Base-by-base conservation (phyloP, 2,797 vertebrate genomes). In the Coendou prehensilis region DNA sequence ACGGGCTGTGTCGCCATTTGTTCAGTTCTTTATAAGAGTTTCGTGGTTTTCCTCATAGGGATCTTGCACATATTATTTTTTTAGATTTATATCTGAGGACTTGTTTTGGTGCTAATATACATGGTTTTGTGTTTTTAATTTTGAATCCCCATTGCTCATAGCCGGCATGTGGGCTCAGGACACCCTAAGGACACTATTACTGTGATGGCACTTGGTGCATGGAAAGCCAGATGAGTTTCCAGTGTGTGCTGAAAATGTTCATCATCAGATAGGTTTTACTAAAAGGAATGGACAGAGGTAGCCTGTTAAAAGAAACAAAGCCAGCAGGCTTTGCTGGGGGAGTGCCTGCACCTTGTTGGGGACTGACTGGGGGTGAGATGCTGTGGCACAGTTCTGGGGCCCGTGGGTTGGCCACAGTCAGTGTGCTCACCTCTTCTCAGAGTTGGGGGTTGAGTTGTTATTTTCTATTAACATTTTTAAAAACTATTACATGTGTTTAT, bases 321-420 rank as follows among this genome's bases (percentile, higher is more conserved):
- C 5, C 28, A 9, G 10, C 10, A 5, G 47, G 11, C 23, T 28
- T 56, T 33, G 13, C 23, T 14, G 47, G 15, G 37, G 47, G 73
- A 33, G 37, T 1, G 10, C 22, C 18, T 0, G 0, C 1, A 1
- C 45, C n/a, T 78, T n/a, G 0, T 33, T 14, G 17, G 5, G 9
- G 7, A 0, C 26, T 7, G 37, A 13, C 30, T 45, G 67, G 50
- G 50, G 52, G 11, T 47, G 8, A 14, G 9, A 41, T 52, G 41
- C 67, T 61, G 6, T 20, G 20, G 71, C 14, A 0, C 45, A 63
- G 33, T 59, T 89, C 17, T 67, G 11, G 18, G 0, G 33, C 30
- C 22, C 52, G 6, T 7, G 13, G 4, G 2, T 37, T 86, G 63
- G 33, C 47, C 47, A 5, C 5, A 28, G 37, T 22, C 26, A 5